These are phyloP conservation scores for Lamellibrachia columna DNA, from an alignment of 2,888 invertebrate species.

Conservation along the genomic window DNA sequence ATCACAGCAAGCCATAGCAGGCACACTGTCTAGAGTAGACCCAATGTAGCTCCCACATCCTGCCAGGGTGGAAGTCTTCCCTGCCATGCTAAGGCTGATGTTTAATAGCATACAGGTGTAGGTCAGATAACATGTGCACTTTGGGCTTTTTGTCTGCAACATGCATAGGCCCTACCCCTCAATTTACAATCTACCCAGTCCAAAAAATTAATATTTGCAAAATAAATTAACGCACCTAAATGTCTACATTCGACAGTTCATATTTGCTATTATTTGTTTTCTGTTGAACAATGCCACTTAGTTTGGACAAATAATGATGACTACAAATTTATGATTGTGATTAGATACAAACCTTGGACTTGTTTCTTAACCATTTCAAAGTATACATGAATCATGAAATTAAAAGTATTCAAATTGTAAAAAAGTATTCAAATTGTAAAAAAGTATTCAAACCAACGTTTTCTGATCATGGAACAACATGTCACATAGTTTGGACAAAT, in stretches of 20 bases:
- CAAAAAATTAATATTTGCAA: neutral
- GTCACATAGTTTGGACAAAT: neutral
- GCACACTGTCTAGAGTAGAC: neutral
- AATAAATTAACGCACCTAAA: neutral
- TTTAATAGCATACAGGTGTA: conserved; percentile 7
- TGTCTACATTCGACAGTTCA: neutral
- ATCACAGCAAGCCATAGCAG: neutral
- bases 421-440: no score
- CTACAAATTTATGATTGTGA: neutral
- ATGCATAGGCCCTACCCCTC: neutral
- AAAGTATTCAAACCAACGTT: no score
- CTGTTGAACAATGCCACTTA: neutral
- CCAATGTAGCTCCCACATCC: neutral
- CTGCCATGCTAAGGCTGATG: neutral
- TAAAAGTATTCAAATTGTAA: no score
- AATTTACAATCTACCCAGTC: neutral
- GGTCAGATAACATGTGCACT: conserved; percentile 9
- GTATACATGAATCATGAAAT: no score
- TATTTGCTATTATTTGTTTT: neutral
- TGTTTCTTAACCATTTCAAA: no score
- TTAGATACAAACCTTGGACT: no score
- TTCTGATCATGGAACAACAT: neutral
- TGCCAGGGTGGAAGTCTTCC: neutral
- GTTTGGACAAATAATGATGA: neutral
- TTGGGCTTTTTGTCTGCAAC: neutral